A percentile compares a stretch with the other conserved stretches of the same genome.
phyloP scores from a whole-genome alignment of 2,113 vertebrate species.

The Apteryx owenii region DNA sequence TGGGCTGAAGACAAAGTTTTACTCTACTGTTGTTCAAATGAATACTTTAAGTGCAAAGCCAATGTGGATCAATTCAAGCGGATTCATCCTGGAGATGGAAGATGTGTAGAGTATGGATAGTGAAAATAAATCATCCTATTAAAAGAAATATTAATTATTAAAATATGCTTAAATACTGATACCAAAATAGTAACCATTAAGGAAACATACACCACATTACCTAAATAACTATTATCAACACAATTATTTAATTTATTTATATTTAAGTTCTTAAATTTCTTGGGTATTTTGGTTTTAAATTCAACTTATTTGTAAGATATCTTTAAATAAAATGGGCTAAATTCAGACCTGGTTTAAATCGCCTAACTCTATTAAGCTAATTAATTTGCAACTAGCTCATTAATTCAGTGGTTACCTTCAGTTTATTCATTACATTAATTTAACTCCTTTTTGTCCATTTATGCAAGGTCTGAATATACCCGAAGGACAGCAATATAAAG shows the following conservation, averaged over 20 bases:
- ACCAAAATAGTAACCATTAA: not conserved
- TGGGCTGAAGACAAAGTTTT: not conserved
- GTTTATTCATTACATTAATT: constrained; percentile 49
- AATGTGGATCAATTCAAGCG: not conserved
- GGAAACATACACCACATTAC: not conserved
- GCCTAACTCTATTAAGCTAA: not conserved
- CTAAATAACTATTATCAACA: not conserved
- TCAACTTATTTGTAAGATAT: constrained; percentile 4
- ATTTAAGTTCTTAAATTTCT: not conserved
- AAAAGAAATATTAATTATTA: not conserved
- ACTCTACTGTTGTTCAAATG: not conserved
- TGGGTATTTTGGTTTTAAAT: not conserved
- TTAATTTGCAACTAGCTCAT: constrained; percentile 35
- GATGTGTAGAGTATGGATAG: not conserved
- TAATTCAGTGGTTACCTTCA: constrained; percentile 51
- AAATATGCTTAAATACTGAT: not conserved
- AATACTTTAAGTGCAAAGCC: not conserved
- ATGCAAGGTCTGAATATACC: not conserved
- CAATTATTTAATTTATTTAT: not conserved
- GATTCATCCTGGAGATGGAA: not conserved
- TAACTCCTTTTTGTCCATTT: constrained; percentile 25
- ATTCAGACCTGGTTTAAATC: not conserved
- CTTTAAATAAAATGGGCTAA: not conserved
- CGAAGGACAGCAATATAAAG: not conserved
- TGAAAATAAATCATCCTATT: not conserved